Percentiles rank a stretch among this genome's conserved stretches.
phyloP scores from a whole-genome alignment of 2,113 vertebrate species.

The Paradoxurus hermaphroditus region DNA sequence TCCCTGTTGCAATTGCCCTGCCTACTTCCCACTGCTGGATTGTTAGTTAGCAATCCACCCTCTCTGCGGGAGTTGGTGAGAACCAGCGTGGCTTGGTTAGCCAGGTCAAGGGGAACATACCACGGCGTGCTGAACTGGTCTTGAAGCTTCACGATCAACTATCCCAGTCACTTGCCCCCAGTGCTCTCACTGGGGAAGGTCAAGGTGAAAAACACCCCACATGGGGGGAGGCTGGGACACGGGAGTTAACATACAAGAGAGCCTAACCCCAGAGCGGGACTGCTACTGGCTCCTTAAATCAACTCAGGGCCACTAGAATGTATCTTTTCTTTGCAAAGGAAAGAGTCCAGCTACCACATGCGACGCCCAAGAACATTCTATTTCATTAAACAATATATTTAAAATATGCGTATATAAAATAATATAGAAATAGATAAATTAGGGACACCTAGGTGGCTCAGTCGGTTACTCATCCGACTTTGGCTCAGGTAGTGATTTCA shows the following conservation, averaged over 20 bases:
- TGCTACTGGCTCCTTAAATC: background rate
- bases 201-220: background rate
- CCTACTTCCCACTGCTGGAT: background rate
- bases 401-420: too few species aligned
- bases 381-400: background rate
- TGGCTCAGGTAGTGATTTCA: too few species aligned
- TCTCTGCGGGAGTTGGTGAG: background rate
- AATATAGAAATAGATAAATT: too few species aligned
- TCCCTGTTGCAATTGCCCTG: background rate
- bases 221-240: background rate
- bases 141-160: background rate
- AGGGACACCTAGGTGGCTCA: too few species aligned
- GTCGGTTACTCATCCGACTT: too few species aligned
- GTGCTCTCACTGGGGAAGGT: background rate
- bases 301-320: background rate
- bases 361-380: background rate
- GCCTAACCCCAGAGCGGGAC: background rate
- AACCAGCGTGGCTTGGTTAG: background rate
- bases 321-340: background rate
- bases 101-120: background rate
- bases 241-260: background rate
- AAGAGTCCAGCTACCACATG: background rate
- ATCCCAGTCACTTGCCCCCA: background rate
- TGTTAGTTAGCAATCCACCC: accelerated
- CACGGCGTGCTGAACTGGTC: background rate